These are phyloP conservation scores for Drosophila bocki DNA, from an alignment of 1,140 invertebrate genomes.

Conservation along the genomic window DNA sequence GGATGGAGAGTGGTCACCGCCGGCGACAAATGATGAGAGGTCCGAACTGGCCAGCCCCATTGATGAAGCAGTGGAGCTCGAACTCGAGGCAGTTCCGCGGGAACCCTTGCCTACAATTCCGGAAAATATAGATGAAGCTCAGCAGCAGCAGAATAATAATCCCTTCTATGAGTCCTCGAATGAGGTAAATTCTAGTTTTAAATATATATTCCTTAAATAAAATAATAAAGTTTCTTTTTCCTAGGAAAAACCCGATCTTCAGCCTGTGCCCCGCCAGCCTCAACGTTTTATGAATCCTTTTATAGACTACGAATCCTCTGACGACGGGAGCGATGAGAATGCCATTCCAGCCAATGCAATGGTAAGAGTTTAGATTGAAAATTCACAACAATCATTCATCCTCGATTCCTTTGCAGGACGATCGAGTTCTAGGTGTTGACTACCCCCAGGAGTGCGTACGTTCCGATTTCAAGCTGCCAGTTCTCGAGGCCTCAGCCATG, in stretches of 20 bases:
- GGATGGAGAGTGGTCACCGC: neutral
- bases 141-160: neutral
- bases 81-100: neutral
- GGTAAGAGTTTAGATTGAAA: constrained; percentile 10
- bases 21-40: too few relatives aligned
- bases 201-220: neutral
- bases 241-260: neutral
- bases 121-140: neutral
- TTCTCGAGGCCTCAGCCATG: neutral
- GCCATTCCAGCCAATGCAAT: constrained; percentile 59
- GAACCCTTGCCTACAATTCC: too few relatives aligned
- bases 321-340: constrained; percentile 41
- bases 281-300: neutral
- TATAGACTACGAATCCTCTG: constrained; percentile 16
- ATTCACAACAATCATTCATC: neutral
- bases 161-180: constrained; percentile 11
- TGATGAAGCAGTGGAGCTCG: neutral
- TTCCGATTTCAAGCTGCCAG: constrained; percentile 43
- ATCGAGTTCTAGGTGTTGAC: constrained; percentile 54
- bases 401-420: constrained; percentile 10
- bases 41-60: too few relatives aligned
- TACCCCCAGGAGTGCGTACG: constrained; percentile 59
- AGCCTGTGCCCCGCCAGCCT: too few relatives aligned
- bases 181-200: neutral
- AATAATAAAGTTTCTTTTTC: too few relatives aligned